Evolutionary conservation across 2,797 vertebrate species (phyloP).

Genomic region (Astyanax mexicanus): DNA sequence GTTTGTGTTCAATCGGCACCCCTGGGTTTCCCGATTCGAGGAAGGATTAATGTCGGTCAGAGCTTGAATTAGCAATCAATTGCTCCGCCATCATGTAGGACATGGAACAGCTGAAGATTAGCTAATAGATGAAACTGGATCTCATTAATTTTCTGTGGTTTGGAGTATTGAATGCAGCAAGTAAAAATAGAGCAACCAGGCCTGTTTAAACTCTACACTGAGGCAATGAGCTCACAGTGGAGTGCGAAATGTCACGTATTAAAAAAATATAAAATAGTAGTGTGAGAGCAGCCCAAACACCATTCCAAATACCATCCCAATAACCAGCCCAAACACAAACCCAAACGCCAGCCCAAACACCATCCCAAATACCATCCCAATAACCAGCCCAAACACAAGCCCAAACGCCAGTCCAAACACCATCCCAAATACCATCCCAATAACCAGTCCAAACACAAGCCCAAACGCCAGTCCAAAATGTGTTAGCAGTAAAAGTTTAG

Average conservation of each 20-base stretch:
- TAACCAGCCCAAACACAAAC: too few species aligned
- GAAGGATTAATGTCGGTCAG: conserved; percentile 73
- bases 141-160: conserved; percentile 59
- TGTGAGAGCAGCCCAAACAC: background rate
- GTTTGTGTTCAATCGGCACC: conserved; percentile 78
- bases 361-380: too few species aligned
- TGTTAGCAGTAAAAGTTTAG: background rate
- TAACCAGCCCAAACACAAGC: too few species aligned
- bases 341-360: too few species aligned
- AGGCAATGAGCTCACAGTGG: conserved; percentile 24
- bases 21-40: conserved; percentile 70
- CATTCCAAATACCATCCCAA: too few species aligned
- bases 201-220: conserved; percentile 17
- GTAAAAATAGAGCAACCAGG: conserved; percentile 44
- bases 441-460: too few species aligned
- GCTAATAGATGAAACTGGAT: conserved; percentile 63
- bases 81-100: conserved; percentile 65
- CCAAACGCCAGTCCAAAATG: too few species aligned
- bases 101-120: conserved; percentile 58
- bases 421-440: too few species aligned
- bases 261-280: conserved; percentile 27
- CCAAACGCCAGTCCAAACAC: too few species aligned
- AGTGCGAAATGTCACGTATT: conserved; percentile 2
- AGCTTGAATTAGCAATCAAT: conserved; percentile 79
- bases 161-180: conserved; percentile 32